Percentiles rank a stretch among this genome's conserved stretches.
phyloP scores from a whole-genome alignment of 1,140 invertebrate species.

The Popillia japonica region DNA sequence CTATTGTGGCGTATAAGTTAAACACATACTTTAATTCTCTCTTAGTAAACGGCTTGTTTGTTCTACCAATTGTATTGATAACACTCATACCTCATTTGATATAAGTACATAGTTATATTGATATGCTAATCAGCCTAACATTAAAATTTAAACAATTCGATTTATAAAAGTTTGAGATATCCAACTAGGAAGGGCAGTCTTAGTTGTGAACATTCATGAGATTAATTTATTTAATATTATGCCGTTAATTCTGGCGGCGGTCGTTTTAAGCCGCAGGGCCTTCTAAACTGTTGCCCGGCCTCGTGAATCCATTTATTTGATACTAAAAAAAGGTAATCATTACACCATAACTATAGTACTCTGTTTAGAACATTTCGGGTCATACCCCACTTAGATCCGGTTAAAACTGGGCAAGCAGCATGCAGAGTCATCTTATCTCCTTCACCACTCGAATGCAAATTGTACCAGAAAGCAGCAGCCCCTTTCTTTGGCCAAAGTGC shows the following conservation, averaged over 20 bases:
- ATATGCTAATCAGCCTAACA: too few relatives aligned
- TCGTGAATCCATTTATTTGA: slow-evolving; percentile 99
- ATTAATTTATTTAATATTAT: slow-evolving; percentile 39
- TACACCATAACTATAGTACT: neutral
- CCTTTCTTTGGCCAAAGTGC: slow-evolving; percentile 89
- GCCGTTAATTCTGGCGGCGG: slow-evolving; percentile 54
- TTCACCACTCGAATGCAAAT: slow-evolving; percentile 90
- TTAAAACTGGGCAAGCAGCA: slow-evolving; percentile 96
- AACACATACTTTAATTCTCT: too few relatives aligned
- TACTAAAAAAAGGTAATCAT: slow-evolving; percentile 67
- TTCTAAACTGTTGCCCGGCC: slow-evolving; percentile 87
- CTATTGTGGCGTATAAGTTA: too few relatives aligned
- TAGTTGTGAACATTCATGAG: too few relatives aligned
- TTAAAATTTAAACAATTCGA: too few relatives aligned
- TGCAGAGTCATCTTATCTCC: slow-evolving; percentile 93
- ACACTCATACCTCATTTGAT: too few relatives aligned
- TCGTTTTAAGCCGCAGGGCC: slow-evolving; percentile 74
- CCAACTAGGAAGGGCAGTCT: too few relatives aligned
- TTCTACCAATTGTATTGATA: too few relatives aligned
- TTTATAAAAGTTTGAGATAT: too few relatives aligned
- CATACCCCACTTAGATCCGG: slow-evolving; percentile 95
- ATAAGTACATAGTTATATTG: too few relatives aligned
- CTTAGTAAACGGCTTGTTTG: too few relatives aligned
- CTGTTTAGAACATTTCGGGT: slow-evolving; percentile 34
- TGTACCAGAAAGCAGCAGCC: slow-evolving; percentile 95